Evolutionary conservation across 2,113 vertebrate genomes (phyloP), one percentile per base, ranked within the genome.

Genomic region (Camelus dromedarius): DNA sequence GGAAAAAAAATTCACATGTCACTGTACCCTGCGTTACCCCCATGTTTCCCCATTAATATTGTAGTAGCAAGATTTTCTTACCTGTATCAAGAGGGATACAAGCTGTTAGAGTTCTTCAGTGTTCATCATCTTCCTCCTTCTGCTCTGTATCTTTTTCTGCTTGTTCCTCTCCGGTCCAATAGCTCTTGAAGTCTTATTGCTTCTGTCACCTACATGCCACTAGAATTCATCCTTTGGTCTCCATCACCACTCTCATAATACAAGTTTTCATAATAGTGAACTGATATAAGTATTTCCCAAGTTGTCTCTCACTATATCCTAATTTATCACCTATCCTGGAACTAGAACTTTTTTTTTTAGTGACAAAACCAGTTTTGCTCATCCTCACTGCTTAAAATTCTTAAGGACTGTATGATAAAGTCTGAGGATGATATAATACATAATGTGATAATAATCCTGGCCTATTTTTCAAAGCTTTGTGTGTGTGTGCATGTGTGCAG

Each of bases 41-140:
- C 4, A 0, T 15, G 18, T 15, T 50, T 58, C 14, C 28, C 91
- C 28, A 10, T 54, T 52, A 28, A 32, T 1, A 85, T 3, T 18
- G 6, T 8, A 6, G 35, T 26, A 64, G 10, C 42, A 73, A 94
- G 64, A 8, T 32, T 1, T 4, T 3, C 26, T 70, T 15, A 11
- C 4, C 35, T 50, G 46, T 54, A 3, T 46, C 19, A 80, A 60
- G 72, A 67, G 32, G 16, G 35, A 38, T 35, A 38, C 8, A 60
- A 42, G 22, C 19, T 30, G 80, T 38, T 7, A 32, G 28, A 58
- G 4, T 13, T 69, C 38, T 66, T 67, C 28, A 58, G 19, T 1
- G 4, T 24, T 6, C 5, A 28, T 5, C 8, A 1, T 9, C 20
- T 0, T 5, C 8, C 28, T 81, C 15, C 10, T 64, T 32, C 4